Conservation (phyloP, 2,888 invertebrate species). For the Catocala fraxini region DNA sequence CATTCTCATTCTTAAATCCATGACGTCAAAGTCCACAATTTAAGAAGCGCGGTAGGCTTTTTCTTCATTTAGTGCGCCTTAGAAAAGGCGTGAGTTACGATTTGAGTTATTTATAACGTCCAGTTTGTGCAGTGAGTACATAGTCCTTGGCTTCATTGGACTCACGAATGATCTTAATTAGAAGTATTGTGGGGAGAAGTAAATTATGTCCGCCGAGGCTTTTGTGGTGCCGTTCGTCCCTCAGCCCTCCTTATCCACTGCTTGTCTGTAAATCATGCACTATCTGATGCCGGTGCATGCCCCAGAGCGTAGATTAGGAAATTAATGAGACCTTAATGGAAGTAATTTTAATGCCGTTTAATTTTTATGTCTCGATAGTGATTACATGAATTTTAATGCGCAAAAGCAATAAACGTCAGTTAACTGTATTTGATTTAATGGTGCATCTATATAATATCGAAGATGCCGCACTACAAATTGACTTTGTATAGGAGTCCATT, state of each 20-base stretch:
- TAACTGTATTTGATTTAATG: slow-evolving; percentile 71
- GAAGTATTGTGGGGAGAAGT: slow-evolving; percentile 82
- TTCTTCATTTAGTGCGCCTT: slow-evolving; percentile 64
- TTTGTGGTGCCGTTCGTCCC: slow-evolving; percentile 60
- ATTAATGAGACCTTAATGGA: slow-evolving; percentile 84
- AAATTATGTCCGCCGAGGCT: slow-evolving; percentile 75
- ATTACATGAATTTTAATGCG: slow-evolving; percentile 80
- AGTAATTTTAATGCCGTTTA: slow-evolving; percentile 78
- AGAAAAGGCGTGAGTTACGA: slow-evolving; percentile 79
- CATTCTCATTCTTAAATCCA: slow-evolving; percentile 61
- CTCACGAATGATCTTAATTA: slow-evolving; percentile 86
- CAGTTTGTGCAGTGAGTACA: slow-evolving; percentile 78
- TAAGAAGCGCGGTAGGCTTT: slow-evolving; percentile 35
- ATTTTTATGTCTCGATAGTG: slow-evolving; percentile 73
- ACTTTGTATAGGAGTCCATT: slow-evolving; percentile 61
- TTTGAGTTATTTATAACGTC: slow-evolving; percentile 84
- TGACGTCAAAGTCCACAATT: slow-evolving; percentile 57
- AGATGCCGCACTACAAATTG: slow-evolving; percentile 71
- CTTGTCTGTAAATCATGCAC: slow-evolving; percentile 78
- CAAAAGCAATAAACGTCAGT: slow-evolving; percentile 77
- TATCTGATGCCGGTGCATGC: slow-evolving; percentile 66
- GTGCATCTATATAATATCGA: slow-evolving; percentile 62
- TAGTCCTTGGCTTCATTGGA: slow-evolving; percentile 75
- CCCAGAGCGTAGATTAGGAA: slow-evolving; percentile 80
- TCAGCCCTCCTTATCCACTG: slow-evolving; percentile 43